A percentile compares a stretch with the other conserved stretches of the same genome.
Evolutionary conservation across 2,797 vertebrate genomes (phyloP).

Genomic region (Benthosema pterotum): DNA sequence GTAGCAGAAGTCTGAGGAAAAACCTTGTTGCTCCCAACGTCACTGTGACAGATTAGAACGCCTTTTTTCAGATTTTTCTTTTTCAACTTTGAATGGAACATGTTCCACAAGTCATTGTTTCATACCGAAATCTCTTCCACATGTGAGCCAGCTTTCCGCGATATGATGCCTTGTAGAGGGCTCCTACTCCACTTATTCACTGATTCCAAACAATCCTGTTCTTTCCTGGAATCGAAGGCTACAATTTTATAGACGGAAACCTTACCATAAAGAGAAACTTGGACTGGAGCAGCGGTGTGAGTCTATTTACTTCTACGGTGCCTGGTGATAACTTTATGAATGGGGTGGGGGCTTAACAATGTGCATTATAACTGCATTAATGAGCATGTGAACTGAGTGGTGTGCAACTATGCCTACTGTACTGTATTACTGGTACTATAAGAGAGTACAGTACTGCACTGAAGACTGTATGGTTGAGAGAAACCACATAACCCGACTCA

Average conservation of each 20-base stretch:
- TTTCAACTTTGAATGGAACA: too few species aligned
- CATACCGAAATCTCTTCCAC: constrained; percentile 10
- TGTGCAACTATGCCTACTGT: too few species aligned
- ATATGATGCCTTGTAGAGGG: constrained; percentile 32
- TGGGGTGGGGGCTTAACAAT: constrained; percentile 3
- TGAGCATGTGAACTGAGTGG: not conserved
- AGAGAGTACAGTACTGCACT: too few species aligned
- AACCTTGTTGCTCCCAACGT: too few species aligned
- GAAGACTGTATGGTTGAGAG: too few species aligned
- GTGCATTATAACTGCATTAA: not conserved
- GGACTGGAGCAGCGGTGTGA: not conserved
- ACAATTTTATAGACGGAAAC: constrained; percentile 53
- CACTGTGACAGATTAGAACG: too few species aligned
- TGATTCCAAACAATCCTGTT: constrained; percentile 41
- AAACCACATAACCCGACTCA: too few species aligned
- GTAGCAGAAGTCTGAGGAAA: too few species aligned
- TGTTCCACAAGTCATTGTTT: constrained; percentile 17
- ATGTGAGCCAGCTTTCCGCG: constrained; percentile 25
- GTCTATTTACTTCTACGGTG: constrained; percentile 31
- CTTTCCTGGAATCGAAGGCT: constrained; percentile 45
- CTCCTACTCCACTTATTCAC: constrained; percentile 43
- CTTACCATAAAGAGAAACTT: constrained; percentile 30
- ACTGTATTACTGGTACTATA: too few species aligned
- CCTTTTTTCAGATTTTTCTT: too few species aligned
- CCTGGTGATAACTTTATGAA: constrained; percentile 42